Base-by-base conservation (phyloP, 2,113 vertebrate genomes). In the Erpornis zantholeuca region DNA sequence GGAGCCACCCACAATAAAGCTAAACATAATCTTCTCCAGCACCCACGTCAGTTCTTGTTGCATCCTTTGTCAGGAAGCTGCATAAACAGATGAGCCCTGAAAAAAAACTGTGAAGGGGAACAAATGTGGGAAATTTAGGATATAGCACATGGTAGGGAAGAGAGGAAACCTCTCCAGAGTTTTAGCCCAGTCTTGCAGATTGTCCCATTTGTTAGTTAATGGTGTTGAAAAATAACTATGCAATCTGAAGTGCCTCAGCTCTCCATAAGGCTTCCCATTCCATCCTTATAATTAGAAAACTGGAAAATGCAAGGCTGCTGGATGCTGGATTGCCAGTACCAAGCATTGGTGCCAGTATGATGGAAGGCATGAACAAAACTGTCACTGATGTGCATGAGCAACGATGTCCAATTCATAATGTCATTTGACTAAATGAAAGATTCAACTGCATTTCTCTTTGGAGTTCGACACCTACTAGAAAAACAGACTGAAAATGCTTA, bases 11-110 rank as follows among this genome's bases (percentile, higher is more conserved):
- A 96, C 90, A 81, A 60, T 27, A 72, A 81, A 68, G 36, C 80
- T 96, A 96, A 94, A 92, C 80, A 90, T 96, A 94, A 82, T 76
- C 52, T 83, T 84, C 86, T 82, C 44, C 69, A 76, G 52, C 72
- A 94, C 69, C 76, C 82, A 95, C 33, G 2, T 77, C 79, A 81
- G 76, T 33, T 83, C 60, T 19, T 60, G 24, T 82, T 88, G 75
- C n/a, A 68, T 87, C 61, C 35, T 90, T 85, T 90, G 69, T 86
- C 82, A 88, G 80, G 57, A 90, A 88, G 53, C 13, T 86, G 44
- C 33, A 27, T 60, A 53, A 88, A 90, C 15, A 82, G 52, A 88
- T 21, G 11, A 97, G 31, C 28, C 52, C 56, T 82, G 31, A 9
- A 63, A 90, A 92, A 64, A 50, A 28, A n/a, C 24, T 79, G 22